A percentile compares a stretch with the other conserved stretches of the same genome.
These are phyloP conservation scores for Calidris pygmaea DNA, from an alignment of 2,113 vertebrate species.

Conservation along the genomic window DNA sequence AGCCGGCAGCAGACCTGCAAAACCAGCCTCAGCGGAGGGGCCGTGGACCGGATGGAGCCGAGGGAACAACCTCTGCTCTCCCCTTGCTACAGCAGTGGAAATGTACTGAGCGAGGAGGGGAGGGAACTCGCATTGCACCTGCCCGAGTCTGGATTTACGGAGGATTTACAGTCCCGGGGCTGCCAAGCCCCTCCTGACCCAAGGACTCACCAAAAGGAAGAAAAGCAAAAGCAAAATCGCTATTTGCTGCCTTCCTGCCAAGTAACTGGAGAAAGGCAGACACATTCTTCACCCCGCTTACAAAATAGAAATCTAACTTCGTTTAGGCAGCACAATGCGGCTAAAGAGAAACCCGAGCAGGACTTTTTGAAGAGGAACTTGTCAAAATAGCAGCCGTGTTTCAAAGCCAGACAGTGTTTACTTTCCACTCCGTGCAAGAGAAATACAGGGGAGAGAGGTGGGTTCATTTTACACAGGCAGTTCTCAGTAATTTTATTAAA, in stretches of 20 bases:
- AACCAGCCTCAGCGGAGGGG: background rate
- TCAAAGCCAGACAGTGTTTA: slow-evolving; percentile 39
- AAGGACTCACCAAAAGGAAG: background rate
- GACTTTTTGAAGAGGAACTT: slow-evolving; percentile 43
- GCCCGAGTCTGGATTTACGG: background rate
- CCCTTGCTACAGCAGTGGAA: background rate
- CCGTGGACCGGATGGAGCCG: accelerated
- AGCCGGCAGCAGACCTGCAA: background rate
- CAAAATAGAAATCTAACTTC: slow-evolving; percentile 33
- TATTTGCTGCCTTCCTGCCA: background rate
- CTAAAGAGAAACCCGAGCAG: slow-evolving; percentile 49
- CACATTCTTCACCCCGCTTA: slow-evolving; percentile 37
- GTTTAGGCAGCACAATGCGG: slow-evolving; percentile 31
- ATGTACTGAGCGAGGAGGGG: background rate
- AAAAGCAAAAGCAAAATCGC: background rate
- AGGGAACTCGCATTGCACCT: background rate
- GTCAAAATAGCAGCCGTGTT: slow-evolving; percentile 50
- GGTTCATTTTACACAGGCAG: background rate
- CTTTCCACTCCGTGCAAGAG: slow-evolving; percentile 6
- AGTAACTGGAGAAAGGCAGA: slow-evolving; percentile 13
- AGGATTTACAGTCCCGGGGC: background rate
- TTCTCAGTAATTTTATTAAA: slow-evolving; percentile 21
- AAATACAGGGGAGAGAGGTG: background rate
- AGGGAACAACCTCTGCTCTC: background rate
- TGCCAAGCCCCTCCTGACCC: slow-evolving; percentile 5